phyloP scores from a whole-genome alignment of 1,140 invertebrate species.

The Myzus persicae region DNA sequence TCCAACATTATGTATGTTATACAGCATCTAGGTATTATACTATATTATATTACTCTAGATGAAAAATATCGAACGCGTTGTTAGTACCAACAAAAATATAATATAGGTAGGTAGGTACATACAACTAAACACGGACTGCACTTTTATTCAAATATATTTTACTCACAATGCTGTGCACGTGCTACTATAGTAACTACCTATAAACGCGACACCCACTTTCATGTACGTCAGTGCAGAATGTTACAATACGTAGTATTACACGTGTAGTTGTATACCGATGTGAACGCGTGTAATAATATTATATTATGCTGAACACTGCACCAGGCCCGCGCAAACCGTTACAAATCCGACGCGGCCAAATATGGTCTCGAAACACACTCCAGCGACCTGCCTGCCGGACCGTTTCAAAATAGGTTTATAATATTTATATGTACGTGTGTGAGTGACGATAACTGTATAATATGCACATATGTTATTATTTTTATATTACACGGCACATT shows the following conservation, averaged over 20 bases:
- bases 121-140: too few species aligned
- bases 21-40: too few species aligned
- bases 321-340: not conserved
- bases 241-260: not conserved
- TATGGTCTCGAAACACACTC: not conserved
- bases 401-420: slow-evolving; percentile 12
- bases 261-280: not conserved
- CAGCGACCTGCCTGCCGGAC: not conserved
- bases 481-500: not conserved
- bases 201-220: too few species aligned
- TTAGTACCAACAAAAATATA: too few species aligned
- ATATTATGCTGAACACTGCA: not conserved
- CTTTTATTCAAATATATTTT: too few species aligned
- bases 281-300: not conserved
- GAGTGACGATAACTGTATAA: not conserved
- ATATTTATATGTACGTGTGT: not conserved
- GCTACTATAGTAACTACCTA: too few species aligned
- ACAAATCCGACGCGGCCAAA: not conserved
- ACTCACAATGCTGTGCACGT: too few species aligned
- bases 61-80: too few species aligned
- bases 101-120: too few species aligned
- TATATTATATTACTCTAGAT: too few species aligned
- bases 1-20: too few species aligned
- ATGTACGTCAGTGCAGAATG: not conserved
- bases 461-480: not conserved